Evolutionary conservation across 2,888 invertebrate genomes (phyloP), one percentile per base, ranked within the genome.

Genomic region (Calliphora vomitoria): DNA sequence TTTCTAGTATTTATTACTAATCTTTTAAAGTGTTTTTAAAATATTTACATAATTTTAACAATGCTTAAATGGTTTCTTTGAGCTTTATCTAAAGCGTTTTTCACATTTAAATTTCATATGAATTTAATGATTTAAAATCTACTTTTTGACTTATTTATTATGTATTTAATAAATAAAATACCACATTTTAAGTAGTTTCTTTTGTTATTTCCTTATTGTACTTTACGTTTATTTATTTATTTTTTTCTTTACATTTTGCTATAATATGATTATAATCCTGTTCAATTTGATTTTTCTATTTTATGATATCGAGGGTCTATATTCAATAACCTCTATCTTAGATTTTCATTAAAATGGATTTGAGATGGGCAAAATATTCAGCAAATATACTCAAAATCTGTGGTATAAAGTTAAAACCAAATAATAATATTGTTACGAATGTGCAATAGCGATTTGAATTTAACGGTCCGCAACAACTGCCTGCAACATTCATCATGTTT

Each of bases 211-310:
- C 60, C 8, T 60, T 53, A 11, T 47, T 38, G 55, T 13, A 47
- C 35, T 69, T 35, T 5, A 44, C 4, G 4, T 60, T 25, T 25
- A 25, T n/a, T n/a, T 25, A 25, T 25, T 25, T 25, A 1, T 25
- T 25, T 25, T 60, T 74, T 74, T 74, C 11, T 31, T 75, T 35
- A 8, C 3, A 35, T 60, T 62, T 80, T 64, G 3, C 66, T 78
- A 38, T 75, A 68, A 82, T 62, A 69, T 71, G 76, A 76, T 76
- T 83, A 62, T 71, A 83, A 71, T 44, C 62, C 53, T 76, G 62
- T 78, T 78, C 64, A 78, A 64, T 83, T 53, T 76, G 44, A 78
- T 47, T 62, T 69, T 83, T 62, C 60, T 82, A 35, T 35, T 35
- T 35, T 35, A 35, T 35, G 4, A 35, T 76, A 25, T 25, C 25